Evolutionary conservation across 2,797 vertebrate genomes (phyloP), one percentile per base, ranked within the genome.

Genomic region (Ispidina picta): DNA sequence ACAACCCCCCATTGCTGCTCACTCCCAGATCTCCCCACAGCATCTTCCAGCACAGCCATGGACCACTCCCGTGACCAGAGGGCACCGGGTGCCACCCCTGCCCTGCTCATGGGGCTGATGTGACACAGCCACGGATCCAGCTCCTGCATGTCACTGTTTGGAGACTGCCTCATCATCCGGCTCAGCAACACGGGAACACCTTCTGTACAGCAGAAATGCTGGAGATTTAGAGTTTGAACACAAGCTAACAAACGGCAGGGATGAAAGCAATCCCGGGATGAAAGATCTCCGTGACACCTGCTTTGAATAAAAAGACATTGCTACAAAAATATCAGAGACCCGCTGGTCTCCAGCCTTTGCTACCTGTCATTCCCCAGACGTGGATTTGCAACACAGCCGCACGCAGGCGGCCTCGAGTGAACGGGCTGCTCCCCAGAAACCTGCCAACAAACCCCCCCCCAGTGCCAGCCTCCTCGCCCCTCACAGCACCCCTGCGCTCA

Each of bases 221-320:
- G 5, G 46, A 94, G 92, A 89, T 92, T 92, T 82, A 95, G 95
- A 96, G 93, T 95, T 96, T 95, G 93, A 95, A 94, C 95, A 93
- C 83, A 39, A 95, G 92, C 93, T 95, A 94, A 95, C 93, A 94
- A 95, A 95, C 5, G 77, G 83, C 71, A 70, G 88, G 88, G 94
- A 96, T 96, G 92, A 96, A 96, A 96, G 89, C 95, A 95, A 96
- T 91, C 92, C 93, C n/a, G 64, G 87, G 91, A 96, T 94, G 93
- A 96, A 96, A 96, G 92, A 96, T 93, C 94, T 95, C 93, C 83
- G 46, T 88, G 92, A 94, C 89, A 96, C 91, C 89, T 95, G 89
- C 93, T 95, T 95, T 94, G 93, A 95, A 93, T 95, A 95, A 95
- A 95, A 95, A 95, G 91, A 95, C 92, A 94, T 81, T 86, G 89